phyloP scores from a whole-genome alignment of 2,113 vertebrate species.

The Oceanodroma tethys region DNA sequence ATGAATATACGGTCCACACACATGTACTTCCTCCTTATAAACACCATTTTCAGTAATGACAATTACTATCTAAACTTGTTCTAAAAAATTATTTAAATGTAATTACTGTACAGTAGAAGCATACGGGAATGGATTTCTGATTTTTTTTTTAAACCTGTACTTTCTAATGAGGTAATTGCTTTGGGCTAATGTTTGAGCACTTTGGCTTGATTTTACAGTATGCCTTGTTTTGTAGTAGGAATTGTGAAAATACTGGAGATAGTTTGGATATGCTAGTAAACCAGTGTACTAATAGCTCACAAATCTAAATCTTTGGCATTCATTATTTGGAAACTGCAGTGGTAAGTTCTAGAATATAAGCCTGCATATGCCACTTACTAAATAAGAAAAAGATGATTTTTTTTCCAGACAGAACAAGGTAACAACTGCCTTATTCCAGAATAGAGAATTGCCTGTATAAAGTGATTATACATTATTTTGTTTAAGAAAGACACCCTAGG shows the following conservation, averaged over 20 bases:
- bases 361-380: background rate
- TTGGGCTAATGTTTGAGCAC: slow-evolving; percentile 38
- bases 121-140: background rate
- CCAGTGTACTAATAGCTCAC: background rate
- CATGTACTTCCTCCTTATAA: background rate
- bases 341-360: slow-evolving; percentile 33
- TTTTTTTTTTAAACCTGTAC: background rate
- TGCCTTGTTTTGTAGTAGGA: slow-evolving; percentile 32
- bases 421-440: slow-evolving; percentile 20
- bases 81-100: slow-evolving; percentile 31
- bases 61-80: background rate
- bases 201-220: slow-evolving; percentile 40
- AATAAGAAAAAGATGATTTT: background rate
- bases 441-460: slow-evolving; percentile 44
- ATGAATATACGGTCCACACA: background rate
- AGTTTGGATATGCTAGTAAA: background rate
- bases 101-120: slow-evolving; percentile 13
- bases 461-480: slow-evolving; percentile 45
- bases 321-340: background rate
- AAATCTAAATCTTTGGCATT: background rate
- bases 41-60: background rate
- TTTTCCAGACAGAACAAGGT: background rate
- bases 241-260: background rate
- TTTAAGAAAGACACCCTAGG: slow-evolving; percentile 39
- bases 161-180: slow-evolving; percentile 32